A percentile compares a stretch with the other conserved stretches of the same genome.
These are phyloP conservation scores for Camelus dromedarius DNA, from an alignment of 2,113 vertebrate species.

Conservation along the genomic window DNA sequence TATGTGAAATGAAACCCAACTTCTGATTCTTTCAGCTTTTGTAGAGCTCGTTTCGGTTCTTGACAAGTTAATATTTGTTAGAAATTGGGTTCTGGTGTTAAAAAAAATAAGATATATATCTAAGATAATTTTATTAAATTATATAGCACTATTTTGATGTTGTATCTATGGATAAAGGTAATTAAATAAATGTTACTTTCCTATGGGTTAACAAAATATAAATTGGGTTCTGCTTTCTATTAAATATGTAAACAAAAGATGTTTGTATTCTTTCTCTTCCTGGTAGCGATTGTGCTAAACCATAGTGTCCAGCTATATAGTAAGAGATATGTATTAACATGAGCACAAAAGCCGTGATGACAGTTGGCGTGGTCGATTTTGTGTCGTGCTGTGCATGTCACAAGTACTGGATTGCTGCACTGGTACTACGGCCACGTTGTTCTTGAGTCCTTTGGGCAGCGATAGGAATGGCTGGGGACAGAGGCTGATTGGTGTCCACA, in stretches of 20 bases:
- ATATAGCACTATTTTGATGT: too few species aligned
- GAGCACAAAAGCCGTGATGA: neutral
- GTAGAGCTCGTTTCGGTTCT: neutral
- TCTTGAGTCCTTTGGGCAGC: neutral
- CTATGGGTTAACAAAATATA: neutral
- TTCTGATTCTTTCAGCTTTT: neutral
- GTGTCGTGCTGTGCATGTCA: neutral
- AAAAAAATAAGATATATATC: too few species aligned
- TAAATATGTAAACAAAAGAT: neutral
- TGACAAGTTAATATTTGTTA: neutral
- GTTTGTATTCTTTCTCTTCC: neutral
- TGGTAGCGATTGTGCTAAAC: neutral
- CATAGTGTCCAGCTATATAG: neutral
- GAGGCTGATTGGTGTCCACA: neutral
- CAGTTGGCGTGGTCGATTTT: neutral
- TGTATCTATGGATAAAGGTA: too few species aligned
- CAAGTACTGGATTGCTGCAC: neutral
- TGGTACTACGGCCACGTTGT: neutral
- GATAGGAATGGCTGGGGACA: neutral
- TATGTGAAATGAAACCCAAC: neutral
- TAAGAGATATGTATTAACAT: too few species aligned
- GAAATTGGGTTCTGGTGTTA: neutral
- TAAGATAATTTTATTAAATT: too few species aligned
- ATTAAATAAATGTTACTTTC: too few species aligned
- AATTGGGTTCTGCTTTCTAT: neutral